Evolutionary conservation across 2,113 vertebrate species (phyloP).

Genomic region (Lampris incognitus): DNA sequence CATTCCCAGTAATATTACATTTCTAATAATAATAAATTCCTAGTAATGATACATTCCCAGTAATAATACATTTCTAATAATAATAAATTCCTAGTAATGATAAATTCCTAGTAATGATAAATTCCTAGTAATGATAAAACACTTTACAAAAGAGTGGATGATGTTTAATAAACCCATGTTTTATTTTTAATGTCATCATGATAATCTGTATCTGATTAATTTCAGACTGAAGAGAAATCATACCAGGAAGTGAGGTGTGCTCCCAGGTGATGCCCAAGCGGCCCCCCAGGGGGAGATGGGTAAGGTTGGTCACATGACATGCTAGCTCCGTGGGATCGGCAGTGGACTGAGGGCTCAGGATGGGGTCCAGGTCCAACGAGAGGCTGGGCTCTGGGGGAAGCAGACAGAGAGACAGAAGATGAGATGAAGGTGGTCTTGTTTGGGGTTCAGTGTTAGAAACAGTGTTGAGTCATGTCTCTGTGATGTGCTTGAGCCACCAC

Average conservation of each 20-base stretch:
- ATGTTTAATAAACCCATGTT: too few species aligned
- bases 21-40: too few species aligned
- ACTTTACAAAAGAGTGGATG: too few species aligned
- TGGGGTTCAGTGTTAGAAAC: too few species aligned
- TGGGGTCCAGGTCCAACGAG: slow-evolving; percentile 80
- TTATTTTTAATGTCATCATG: neutral
- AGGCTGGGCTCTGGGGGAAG: slow-evolving; percentile 84
- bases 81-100: too few species aligned
- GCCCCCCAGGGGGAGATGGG: slow-evolving; percentile 63
- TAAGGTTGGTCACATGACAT: slow-evolving; percentile 82
- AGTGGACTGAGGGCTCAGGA: slow-evolving; percentile 80
- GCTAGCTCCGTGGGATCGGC: slow-evolving; percentile 89
- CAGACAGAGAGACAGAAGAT: neutral
- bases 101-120: too few species aligned
- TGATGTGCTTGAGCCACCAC: too few species aligned
- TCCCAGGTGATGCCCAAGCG: slow-evolving; percentile 88
- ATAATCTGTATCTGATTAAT: neutral
- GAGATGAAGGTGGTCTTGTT: neutral
- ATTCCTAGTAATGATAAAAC: too few species aligned
- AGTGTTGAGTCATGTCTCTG: too few species aligned
- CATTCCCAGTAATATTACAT: too few species aligned
- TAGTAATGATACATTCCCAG: too few species aligned
- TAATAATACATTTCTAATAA: too few species aligned
- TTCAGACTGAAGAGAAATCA: slow-evolving; percentile 10
- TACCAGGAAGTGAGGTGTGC: slow-evolving; percentile 74